Percentiles rank a stretch among this genome's conserved stretches.
Evolutionary conservation across 2,113 vertebrate species (phyloP).

Genomic region (Tyrannus savana): DNA sequence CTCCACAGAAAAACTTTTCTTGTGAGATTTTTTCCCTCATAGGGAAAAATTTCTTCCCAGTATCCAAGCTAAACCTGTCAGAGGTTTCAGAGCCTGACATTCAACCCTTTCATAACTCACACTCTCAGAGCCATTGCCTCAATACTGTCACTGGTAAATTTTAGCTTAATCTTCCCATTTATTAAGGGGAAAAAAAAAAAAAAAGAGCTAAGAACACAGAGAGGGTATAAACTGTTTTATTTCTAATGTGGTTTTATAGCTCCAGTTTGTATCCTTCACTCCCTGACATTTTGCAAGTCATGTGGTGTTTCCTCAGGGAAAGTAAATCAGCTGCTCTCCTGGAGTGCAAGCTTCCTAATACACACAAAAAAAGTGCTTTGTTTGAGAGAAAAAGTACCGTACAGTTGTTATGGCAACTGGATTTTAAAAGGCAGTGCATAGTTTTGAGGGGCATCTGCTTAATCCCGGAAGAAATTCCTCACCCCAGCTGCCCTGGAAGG

Average conservation of each 20-base stretch:
- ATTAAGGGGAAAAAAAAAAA: neutral
- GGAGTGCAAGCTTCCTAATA: conserved; percentile 67
- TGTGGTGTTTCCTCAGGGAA: conserved; percentile 65
- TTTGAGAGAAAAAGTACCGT: conserved; percentile 61
- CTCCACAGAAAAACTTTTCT: neutral
- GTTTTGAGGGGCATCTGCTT: conserved; percentile 59
- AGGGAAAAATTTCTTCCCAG: neutral
- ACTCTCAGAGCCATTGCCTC: neutral
- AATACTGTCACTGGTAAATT: neutral
- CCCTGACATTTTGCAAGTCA: conserved; percentile 69
- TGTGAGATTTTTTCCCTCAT: neutral
- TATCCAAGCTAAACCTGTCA: rapidly evolving
- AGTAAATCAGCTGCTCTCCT: conserved; percentile 75
- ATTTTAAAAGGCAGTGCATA: conserved; percentile 59
- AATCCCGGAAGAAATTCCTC: conserved; percentile 64
- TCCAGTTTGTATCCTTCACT: conserved; percentile 27
- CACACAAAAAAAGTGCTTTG: conserved; percentile 57
- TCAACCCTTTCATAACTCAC: neutral
- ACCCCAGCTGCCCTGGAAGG: conserved; percentile 40
- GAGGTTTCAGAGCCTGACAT: neutral
- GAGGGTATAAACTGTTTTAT: conserved; percentile 22
- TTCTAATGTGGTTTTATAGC: conserved; percentile 13
- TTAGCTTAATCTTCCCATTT: conserved; percentile 49
- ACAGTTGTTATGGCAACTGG: conserved; percentile 77
- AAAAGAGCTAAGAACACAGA: neutral